Conservation (phyloP, 2,797 vertebrate species). For the Carcharodon carcharias region DNA sequence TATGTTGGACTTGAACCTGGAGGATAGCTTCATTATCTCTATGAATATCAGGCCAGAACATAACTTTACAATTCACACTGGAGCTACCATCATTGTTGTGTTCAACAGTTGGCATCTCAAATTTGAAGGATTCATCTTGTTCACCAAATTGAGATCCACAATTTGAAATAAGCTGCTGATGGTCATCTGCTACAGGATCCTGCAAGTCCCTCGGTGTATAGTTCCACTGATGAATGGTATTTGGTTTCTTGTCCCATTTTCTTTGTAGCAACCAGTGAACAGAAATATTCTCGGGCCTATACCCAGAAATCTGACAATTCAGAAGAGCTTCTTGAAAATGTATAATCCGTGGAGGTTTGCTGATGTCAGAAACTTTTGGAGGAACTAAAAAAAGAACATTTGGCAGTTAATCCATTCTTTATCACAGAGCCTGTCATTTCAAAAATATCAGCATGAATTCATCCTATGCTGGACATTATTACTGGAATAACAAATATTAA, state of each 20-base stretch:
- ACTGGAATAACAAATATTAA: neutral
- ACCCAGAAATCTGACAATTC: conserved; percentile 28
- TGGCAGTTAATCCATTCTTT: neutral
- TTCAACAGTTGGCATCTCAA: neutral
- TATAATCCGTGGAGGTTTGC: neutral
- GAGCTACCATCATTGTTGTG: neutral
- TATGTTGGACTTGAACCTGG: neutral
- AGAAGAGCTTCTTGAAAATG: conserved; percentile 6
- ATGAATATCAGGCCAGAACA: neutral
- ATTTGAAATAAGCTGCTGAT: neutral
- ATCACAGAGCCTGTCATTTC: neutral
- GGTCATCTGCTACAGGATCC: neutral
- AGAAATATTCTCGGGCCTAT: neutral
- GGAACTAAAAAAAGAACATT: neutral
- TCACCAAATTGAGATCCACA: neutral
- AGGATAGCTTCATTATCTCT: neutral
- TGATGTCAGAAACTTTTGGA: conserved; percentile 30
- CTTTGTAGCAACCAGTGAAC: neutral
- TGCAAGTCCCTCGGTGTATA: neutral
- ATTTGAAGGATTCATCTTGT: neutral
- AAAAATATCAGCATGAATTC: neutral
- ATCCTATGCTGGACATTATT: neutral
- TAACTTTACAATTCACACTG: conserved; percentile 1
- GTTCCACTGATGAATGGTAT: neutral
- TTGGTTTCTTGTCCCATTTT: neutral